Percentiles rank a stretch among this genome's conserved stretches.
These are phyloP conservation scores for Odontophorus gujanensis DNA, from an alignment of 2,113 vertebrate species.

Conservation along the genomic window DNA sequence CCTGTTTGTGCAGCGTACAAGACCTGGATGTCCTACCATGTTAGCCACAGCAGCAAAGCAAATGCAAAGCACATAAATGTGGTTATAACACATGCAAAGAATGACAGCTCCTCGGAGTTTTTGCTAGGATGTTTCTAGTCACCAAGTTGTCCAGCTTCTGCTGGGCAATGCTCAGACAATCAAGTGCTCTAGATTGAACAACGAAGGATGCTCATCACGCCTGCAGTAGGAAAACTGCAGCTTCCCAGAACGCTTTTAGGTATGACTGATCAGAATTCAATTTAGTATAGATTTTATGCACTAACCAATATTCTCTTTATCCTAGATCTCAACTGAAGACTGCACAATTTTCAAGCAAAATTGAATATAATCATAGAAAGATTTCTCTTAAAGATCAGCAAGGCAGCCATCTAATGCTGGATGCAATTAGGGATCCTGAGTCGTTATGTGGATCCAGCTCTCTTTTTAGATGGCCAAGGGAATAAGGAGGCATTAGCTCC, in stretches of 20 bases:
- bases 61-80: background rate
- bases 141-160: too few relatives aligned
- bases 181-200: background rate
- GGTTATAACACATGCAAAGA: background rate
- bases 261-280: background rate
- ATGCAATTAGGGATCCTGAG: fast-evolving
- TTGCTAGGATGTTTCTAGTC: background rate
- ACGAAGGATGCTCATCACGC: background rate
- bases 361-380: background rate
- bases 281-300: background rate
- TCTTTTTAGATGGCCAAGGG: background rate
- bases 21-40: fast-evolving
- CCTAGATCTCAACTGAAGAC: background rate
- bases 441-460: background rate
- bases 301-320: background rate
- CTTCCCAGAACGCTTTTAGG: background rate
- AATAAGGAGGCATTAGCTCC: background rate
- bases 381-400: background rate
- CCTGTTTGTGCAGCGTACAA: background rate
- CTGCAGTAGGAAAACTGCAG: background rate
- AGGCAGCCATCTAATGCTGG: background rate
- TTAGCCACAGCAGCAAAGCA: background rate
- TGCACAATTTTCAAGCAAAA: background rate
- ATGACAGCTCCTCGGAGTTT: background rate
- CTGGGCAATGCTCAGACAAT: fast-evolving